Evolutionary conservation across 2,797 vertebrate species (phyloP), one percentile per base, ranked within the genome.

Genomic region (Phataginus tricuspis): DNA sequence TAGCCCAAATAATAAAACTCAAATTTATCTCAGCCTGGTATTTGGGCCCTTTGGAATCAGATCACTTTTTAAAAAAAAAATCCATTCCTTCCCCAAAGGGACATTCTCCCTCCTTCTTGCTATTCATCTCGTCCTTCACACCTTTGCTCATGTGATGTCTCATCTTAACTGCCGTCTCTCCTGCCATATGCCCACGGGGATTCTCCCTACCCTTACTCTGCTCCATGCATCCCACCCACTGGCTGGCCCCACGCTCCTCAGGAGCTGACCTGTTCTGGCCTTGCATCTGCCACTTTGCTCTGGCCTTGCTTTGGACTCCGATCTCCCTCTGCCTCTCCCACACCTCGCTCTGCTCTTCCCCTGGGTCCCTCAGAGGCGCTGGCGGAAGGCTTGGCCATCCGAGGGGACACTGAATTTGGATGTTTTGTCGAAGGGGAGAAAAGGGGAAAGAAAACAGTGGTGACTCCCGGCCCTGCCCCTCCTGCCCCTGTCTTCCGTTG

Each of bases 1-100:
- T 49, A 57, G 95, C 87, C 89, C 91, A 64, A 74, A 74, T 23
- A 18, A 90, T 77, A 72, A 90, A 92, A 72, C 45, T n/a, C 69
- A 75, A 71, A 69, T 45, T 45, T 78, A 80, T 85, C 64, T 64
- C 74, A 91, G 61, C 10, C 68, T 49, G 21, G 42, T 61, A 49
- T 92, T 69, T 2, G 31, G 29, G 27, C n/a, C 42, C 83, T 92
- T 96, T 49, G 78, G 64, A 86, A 77, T 82, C 19, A 61, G 78
- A 91, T 27, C 14, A 53, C n/a, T 87, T 88, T 31, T 75, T 34
- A 42, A 42, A 42, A 42, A 42, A 1, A 5, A 77, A 69, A 71
- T 55, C 29, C 12, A 42, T 91, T 77, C 68, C 37, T 91, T 91
- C 66, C 42, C 31, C 63, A 66, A 88, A 91, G 16, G 31, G 27